These are phyloP conservation scores for Chromoteleia sp. DNA, from an alignment of 2,888 invertebrate species.

Conservation along the genomic window DNA sequence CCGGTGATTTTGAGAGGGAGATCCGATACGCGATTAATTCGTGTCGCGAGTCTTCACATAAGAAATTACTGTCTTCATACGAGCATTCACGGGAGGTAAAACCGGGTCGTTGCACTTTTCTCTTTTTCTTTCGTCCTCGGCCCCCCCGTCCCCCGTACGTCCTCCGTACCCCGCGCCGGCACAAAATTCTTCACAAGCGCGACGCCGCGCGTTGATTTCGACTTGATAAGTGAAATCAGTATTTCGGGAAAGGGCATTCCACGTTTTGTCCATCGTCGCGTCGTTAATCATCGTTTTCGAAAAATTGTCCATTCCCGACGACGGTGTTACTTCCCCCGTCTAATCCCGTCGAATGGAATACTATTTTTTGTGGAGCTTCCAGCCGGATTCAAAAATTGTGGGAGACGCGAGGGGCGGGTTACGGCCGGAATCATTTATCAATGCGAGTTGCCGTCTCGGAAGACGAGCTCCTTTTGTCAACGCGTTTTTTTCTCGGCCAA, in stretches of 20 bases:
- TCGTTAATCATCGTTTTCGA: slow-evolving; percentile 54
- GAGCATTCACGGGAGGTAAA: slow-evolving; percentile 31
- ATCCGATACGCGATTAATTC: slow-evolving; percentile 77
- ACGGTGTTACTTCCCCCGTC: slow-evolving; percentile 16
- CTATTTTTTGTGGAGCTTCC: slow-evolving; percentile 44
- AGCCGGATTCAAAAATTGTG: slow-evolving; percentile 61
- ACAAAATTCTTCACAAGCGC: not conserved
- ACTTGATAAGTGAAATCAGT: slow-evolving; percentile 10
- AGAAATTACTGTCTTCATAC: slow-evolving; percentile 77
- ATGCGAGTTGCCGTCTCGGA: slow-evolving; percentile 79
- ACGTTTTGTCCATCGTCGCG: not conserved
- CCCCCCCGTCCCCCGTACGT: too few species aligned
- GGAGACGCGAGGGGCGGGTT: slow-evolving; percentile 64
- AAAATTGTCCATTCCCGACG: slow-evolving; percentile 9
- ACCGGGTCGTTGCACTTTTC: slow-evolving; percentile 37
- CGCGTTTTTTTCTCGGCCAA: slow-evolving; percentile 77
- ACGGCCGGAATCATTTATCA: slow-evolving; percentile 80
- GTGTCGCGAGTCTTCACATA: slow-evolving; percentile 77
- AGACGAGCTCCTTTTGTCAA: slow-evolving; percentile 80
- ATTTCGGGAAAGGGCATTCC: slow-evolving; percentile 7
- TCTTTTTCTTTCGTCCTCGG: not conserved
- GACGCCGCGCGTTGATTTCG: not conserved
- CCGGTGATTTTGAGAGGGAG: slow-evolving; percentile 75
- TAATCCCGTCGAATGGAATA: slow-evolving; percentile 50
- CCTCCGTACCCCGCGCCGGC: too few species aligned